Evolutionary conservation across 2,888 invertebrate species (phyloP).

Genomic region (Myopa testacea): DNA sequence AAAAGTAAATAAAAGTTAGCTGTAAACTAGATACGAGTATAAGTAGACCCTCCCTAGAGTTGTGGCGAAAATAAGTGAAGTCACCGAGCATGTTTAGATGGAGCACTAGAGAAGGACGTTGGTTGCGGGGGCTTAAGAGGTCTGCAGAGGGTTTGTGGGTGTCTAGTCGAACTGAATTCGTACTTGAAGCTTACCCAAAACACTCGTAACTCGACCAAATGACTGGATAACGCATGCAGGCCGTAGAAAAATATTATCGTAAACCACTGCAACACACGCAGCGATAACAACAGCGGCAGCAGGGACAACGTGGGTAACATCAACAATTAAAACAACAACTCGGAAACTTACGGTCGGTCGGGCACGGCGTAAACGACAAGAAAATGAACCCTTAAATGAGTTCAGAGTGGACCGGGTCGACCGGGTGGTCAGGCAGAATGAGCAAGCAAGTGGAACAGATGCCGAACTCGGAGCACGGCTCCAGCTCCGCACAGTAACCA

Average conservation of each 20-base stretch:
- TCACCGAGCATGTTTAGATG: no score
- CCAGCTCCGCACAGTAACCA: no score
- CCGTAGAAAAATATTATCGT: constrained; percentile 23
- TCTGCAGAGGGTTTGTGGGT: neutral
- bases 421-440: neutral
- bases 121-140: neutral
- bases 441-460: no score
- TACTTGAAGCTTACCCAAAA: neutral
- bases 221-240: neutral
- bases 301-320: neutral
- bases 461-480: neutral
- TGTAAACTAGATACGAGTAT: neutral
- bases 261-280: constrained; percentile 19
- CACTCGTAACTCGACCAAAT: neutral
- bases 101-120: no score
- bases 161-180: neutral
- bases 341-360: constrained; percentile 22
- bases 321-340: neutral
- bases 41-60: no score
- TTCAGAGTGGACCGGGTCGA: neutral
- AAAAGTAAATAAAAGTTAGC: constrained; percentile 1
- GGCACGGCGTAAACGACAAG: constrained; percentile 24
- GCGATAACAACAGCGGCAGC: neutral
- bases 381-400: constrained; percentile 39
- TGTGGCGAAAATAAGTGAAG: no score